These are phyloP conservation scores for Ciona savignyi DNA, from an alignment of 23 tunicate genomes.

Conservation along the genomic window DNA sequence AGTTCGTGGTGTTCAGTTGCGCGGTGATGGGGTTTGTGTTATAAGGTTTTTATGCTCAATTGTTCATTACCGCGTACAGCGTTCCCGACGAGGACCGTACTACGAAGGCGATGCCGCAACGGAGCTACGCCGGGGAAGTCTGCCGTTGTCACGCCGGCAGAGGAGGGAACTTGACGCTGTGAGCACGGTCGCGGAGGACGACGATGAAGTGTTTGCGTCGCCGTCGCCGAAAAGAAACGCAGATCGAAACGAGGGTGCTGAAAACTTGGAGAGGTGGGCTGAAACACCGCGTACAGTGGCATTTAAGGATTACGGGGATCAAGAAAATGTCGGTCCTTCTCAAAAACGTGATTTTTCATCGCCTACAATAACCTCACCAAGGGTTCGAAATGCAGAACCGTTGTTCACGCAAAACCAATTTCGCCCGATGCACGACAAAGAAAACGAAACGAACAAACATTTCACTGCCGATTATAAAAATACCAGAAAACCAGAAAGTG, in stretches of 20 bases:
- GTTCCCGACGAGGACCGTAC: background rate
- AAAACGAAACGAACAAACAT: too few species aligned
- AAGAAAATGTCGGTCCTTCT: too few species aligned
- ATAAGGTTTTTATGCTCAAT: too few species aligned
- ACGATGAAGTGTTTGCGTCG: slow-evolving; percentile 21
- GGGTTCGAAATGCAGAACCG: background rate
- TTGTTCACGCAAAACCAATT: too few species aligned
- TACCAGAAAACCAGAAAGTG: background rate
- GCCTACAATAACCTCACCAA: background rate
- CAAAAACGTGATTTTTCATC: too few species aligned
- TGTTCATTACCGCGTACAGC: background rate
- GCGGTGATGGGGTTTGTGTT: background rate
- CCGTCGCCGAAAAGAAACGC: background rate
- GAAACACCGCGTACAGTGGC: background rate
- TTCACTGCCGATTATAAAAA: background rate
- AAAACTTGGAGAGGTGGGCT: background rate
- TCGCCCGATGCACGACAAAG: background rate
- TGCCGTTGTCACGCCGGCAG: background rate
- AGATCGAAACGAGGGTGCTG: background rate
- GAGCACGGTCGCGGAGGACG: slow-evolving; percentile 21
- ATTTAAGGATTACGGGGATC: background rate
- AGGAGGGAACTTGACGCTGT: background rate
- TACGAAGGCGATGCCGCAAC: background rate
- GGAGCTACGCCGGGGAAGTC: background rate
- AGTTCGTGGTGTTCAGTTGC: background rate